These are phyloP conservation scores for Pycnomerus fuliginosus DNA, from an alignment of 2,888 invertebrate species.

Conservation along the genomic window DNA sequence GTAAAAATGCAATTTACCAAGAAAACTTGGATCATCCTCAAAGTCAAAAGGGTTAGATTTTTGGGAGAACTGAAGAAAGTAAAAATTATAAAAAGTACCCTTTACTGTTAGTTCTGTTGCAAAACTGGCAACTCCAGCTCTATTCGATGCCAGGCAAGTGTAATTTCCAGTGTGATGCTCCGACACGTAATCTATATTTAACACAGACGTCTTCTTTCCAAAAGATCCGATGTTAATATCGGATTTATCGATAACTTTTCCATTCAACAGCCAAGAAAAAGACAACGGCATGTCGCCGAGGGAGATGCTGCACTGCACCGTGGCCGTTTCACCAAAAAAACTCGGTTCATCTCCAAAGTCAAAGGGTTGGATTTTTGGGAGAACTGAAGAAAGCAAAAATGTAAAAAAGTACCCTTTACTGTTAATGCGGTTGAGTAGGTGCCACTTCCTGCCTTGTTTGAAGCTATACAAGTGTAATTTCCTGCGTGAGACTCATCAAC, in stretches of 20 bases:
- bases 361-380: slow-evolving; percentile 59
- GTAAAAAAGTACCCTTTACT: slow-evolving; percentile 56
- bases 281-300: slow-evolving; percentile 72
- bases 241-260: slow-evolving; percentile 58
- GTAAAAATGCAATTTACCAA: too few species aligned
- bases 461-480: slow-evolving; percentile 58
- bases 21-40: too few species aligned
- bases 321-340: slow-evolving; percentile 63
- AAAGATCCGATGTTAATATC: slow-evolving; percentile 58
- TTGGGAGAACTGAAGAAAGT: slow-evolving; percentile 58
- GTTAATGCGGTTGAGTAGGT: slow-evolving; percentile 54
- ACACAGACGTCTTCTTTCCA: slow-evolving; percentile 60
- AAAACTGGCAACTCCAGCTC: slow-evolving; percentile 54
- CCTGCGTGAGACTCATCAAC: slow-evolving; percentile 58
- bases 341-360: slow-evolving; percentile 56
- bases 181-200: slow-evolving; percentile 65
- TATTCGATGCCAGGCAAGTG: slow-evolving; percentile 64
- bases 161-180: slow-evolving; percentile 65
- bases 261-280: slow-evolving; percentile 72
- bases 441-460: slow-evolving; percentile 56
- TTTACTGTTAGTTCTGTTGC: slow-evolving; percentile 70
- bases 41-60: too few species aligned
- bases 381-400: slow-evolving; percentile 30
- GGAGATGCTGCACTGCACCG: slow-evolving; percentile 60
- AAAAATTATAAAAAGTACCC: slow-evolving; percentile 54